A percentile compares a stretch with the other conserved stretches of the same genome.
These are phyloP conservation scores for Tinea semifulvella DNA, from an alignment of 2,888 invertebrate genomes.

Conservation along the genomic window DNA sequence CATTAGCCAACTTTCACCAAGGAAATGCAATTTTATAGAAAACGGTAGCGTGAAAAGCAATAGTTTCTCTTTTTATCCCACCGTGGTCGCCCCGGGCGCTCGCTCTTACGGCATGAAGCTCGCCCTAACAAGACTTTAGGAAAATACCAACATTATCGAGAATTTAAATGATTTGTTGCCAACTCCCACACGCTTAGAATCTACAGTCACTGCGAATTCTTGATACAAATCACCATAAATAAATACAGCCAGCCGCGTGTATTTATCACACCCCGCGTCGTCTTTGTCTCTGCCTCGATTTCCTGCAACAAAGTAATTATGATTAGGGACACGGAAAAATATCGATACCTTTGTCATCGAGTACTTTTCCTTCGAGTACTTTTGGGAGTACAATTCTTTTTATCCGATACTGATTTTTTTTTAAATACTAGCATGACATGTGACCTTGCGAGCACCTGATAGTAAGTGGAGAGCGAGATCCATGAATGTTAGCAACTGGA, in stretches of 20 bases:
- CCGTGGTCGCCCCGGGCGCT: constrained; percentile 37
- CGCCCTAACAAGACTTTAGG: constrained; percentile 35
- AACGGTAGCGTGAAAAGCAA: constrained; percentile 57
- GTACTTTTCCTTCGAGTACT: no score
- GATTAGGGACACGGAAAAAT: no score
- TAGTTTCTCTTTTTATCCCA: constrained; percentile 55
- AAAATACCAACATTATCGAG: constrained; percentile 38
- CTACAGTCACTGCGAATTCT: constrained; percentile 4
- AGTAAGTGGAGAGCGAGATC: no score
- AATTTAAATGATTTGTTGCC: constrained; percentile 33
- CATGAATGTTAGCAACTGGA: no score
- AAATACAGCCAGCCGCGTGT: not conserved
- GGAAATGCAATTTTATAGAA: constrained; percentile 65
- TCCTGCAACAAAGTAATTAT: constrained; percentile 6
- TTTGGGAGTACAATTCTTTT: no score
- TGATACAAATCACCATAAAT: constrained; percentile 4
- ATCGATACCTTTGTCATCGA: no score
- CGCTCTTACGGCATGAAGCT: constrained; percentile 47
- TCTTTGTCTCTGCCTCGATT: constrained; percentile 4
- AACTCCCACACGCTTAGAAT: constrained; percentile 23
- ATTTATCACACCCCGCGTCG: constrained; percentile 9
- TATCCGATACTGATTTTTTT: no score
- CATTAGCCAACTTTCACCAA: constrained; percentile 58
- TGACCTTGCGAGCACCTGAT: no score
- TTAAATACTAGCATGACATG: no score